phyloP scores from a whole-genome alignment of 2,113 vertebrate species.

The Phocoena sinus region DNA sequence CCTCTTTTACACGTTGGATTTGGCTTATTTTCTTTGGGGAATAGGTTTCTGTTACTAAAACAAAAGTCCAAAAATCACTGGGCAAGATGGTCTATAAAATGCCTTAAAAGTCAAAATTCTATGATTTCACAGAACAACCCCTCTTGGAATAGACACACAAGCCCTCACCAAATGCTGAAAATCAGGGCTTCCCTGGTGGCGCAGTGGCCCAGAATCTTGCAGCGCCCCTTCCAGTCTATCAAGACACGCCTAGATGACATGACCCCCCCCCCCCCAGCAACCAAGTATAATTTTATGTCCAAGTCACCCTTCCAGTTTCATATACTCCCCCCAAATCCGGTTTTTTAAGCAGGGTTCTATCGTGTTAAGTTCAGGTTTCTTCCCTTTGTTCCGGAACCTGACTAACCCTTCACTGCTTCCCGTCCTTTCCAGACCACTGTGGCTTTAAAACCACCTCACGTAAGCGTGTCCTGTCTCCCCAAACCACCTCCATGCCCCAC shows the following conservation, averaged over 20 bases:
- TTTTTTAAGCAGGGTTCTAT: background rate
- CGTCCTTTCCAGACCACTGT: background rate
- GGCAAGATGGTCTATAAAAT: background rate
- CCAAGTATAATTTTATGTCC: too few relatives aligned
- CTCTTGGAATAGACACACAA: background rate
- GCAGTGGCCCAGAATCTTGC: background rate
- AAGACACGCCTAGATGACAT: background rate
- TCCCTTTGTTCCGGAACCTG: background rate
- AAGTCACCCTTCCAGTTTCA: too few relatives aligned
- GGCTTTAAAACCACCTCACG: background rate
- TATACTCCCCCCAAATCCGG: background rate
- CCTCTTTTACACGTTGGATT: background rate
- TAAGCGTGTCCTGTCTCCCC: background rate
- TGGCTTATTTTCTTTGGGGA: background rate
- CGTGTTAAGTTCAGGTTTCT: background rate
- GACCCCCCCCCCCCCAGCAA: background rate
- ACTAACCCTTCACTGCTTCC: too few relatives aligned
- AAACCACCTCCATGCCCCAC: background rate
- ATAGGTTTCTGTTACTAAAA: background rate
- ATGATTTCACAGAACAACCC: background rate
- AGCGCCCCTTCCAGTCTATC: background rate
- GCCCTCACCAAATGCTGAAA: background rate
- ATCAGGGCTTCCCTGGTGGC: background rate
- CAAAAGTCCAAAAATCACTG: background rate
- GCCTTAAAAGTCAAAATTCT: background rate